Evolutionary conservation across 2,888 invertebrate species (phyloP), one percentile per base, ranked within the genome.

Genomic region (Lasioglossum calceatum): DNA sequence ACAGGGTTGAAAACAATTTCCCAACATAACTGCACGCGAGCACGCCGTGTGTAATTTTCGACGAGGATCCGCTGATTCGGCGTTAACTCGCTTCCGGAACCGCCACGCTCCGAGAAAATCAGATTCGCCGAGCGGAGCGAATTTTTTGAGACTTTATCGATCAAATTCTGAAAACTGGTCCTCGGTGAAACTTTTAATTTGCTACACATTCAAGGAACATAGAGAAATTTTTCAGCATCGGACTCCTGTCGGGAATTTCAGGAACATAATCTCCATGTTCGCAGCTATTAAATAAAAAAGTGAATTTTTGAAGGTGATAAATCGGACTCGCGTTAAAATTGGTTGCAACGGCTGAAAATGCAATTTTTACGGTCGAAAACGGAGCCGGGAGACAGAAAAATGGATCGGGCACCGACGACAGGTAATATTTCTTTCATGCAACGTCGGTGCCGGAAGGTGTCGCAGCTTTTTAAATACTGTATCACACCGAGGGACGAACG

Each of bases 301-400:
- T 16, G 64, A 16, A 16, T 16, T 16, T 32, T 32, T 32, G 32
- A 32, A 16, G 64, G 16, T 64, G 64, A 64, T 64, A 64, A 16
- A 64, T 64, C 32, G 64, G 42, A n/a, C 70, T 32, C 77, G 47
- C 36, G 61, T 84, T 86, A 80, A 80, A 61, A 74, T 84, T 64
- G 77, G 64, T 50, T 16, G 27, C 23, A 39, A 61, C 77, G 54
- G 12, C 16, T 47, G 74, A 5, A 70, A 74, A 84, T 85, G 67
- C 67, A 74, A 80, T 50, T 72, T 77, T 42, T 58, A 61, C 77
- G 61, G 67, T 83, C 74, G 79, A 74, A 71, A 61, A 71, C 8
- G 23, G 36, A 1, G 16, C 1, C 8, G 36, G 0, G 32, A 19
- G 67, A 36, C 81, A 58, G 84, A n/a, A 84, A 77, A 84, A 70